Percentiles rank a stretch among this genome's conserved stretches.
Conservation (phyloP, 2,888 invertebrate genomes). For the Sesia bembeciformis region DNA sequence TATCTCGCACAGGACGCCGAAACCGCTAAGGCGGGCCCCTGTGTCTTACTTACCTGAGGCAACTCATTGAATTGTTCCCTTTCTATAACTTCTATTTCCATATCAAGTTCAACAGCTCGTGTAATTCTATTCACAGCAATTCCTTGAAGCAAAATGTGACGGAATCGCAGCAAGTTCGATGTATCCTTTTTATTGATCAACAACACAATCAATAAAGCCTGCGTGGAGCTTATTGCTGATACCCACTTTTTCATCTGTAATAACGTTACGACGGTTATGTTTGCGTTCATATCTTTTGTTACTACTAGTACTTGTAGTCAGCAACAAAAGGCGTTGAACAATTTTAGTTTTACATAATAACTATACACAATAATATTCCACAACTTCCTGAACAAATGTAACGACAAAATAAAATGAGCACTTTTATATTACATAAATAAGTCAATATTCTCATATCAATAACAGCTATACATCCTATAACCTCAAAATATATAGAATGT, state of each 20-base stretch:
- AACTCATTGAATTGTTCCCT: slow-evolving; percentile 40
- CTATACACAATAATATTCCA: too few relatives aligned
- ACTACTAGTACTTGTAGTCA: too few relatives aligned
- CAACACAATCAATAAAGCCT: slow-evolving; percentile 48
- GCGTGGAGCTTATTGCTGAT: slow-evolving; percentile 41
- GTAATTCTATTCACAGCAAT: slow-evolving; percentile 62
- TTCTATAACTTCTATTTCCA: slow-evolving; percentile 64
- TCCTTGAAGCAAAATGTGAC: slow-evolving; percentile 47
- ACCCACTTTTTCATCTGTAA: slow-evolving; percentile 53
- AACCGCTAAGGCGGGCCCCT: not conserved
- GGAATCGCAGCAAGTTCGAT: slow-evolving; percentile 37
- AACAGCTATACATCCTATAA: too few relatives aligned
- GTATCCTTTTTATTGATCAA: slow-evolving; percentile 55
- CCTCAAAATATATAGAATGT: too few relatives aligned
- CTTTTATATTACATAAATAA: too few relatives aligned
- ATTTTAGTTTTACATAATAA: too few relatives aligned
- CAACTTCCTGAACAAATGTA: too few relatives aligned
- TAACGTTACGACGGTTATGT: too few relatives aligned
- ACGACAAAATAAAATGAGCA: too few relatives aligned
- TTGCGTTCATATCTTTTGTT: too few relatives aligned
- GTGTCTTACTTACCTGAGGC: slow-evolving; percentile 25
- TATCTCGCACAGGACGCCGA: not conserved
- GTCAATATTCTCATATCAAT: too few relatives aligned
- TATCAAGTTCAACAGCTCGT: slow-evolving; percentile 45
- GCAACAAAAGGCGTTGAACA: too few relatives aligned